Base-by-base conservation (phyloP, 2,113 vertebrate genomes). In the Hemicordylus capensis region DNA sequence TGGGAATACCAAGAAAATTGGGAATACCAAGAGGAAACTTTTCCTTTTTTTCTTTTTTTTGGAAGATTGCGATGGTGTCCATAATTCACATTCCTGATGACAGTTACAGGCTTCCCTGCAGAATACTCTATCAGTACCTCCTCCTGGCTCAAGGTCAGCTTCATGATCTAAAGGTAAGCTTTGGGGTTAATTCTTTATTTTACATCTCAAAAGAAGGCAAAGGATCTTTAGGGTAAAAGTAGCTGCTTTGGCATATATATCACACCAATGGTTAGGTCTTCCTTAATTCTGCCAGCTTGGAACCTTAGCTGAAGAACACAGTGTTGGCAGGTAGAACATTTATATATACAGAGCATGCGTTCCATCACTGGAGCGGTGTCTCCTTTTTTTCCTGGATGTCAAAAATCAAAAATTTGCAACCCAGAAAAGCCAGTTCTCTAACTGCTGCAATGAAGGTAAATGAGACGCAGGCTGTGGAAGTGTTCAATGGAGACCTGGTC, bases 21-120 rank as follows among this genome's bases (percentile, higher is more conserved):
- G 56, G 87, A 56, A 58, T 1, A 4, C 48, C 75, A 44, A 69
- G 51, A 42, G 2, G 86, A 91, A n/a, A n/a, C n/a, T n/a, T n/a
- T n/a, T n/a, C 3, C 0, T 31, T 11, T 0, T 19, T 46, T 74
- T 28, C 63, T 6, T 78, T 95, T 91, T 90, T 78, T 31, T 89
- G 81, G 75, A 86, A 99, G 99, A 95, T 98, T 90, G 96, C 98
- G 87, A 98, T 97, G 96, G 94, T 99, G 74, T 97, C 97, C 2
- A 96, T 99, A 80, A 90, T 99, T 93, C 99, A 99, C 39, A 81
- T 99, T 93, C 98, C 99, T 78, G 99, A 99, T 94, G 95, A 97
- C 56, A 98, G 94, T 89, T 98, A 98, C 91, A 94, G 95, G 39
- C 96, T 99, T 34, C 94, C 98, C 87, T 97, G 97, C 66, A 96